Evolutionary conservation across 2,888 invertebrate species (phyloP).

Genomic region (Pseudanteris insignis): DNA sequence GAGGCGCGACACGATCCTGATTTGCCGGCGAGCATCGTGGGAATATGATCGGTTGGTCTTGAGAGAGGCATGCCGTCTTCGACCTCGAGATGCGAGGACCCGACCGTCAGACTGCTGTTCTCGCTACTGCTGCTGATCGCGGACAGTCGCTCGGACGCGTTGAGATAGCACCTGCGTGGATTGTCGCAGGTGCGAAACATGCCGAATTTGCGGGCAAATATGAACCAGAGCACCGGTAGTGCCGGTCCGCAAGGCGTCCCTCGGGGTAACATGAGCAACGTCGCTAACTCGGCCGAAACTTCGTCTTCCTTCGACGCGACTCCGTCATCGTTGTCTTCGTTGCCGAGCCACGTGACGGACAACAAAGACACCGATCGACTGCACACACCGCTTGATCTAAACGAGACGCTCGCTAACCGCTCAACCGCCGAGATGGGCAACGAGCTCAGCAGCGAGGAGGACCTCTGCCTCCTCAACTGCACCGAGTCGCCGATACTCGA

Average conservation of each 20-base stretch:
- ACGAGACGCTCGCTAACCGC: conserved; percentile 29
- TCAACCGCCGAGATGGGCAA: conserved; percentile 48
- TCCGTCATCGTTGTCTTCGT: conserved; percentile 37
- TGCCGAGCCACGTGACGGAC: conserved; percentile 31
- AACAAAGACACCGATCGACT: conserved; percentile 27
- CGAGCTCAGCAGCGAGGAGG: conserved; percentile 41
- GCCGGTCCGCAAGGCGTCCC: conserved; percentile 59
- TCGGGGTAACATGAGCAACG: conserved; percentile 63
- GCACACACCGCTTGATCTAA: conserved; percentile 17
- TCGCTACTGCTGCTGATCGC: conserved; percentile 40
- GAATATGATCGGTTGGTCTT: conserved; percentile 44
- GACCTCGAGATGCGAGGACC: conserved; percentile 60
- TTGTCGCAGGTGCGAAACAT: conserved; percentile 62
- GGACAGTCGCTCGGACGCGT: conserved; percentile 37
- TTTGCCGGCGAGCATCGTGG: conserved; percentile 15
- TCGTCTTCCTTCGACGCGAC: conserved; percentile 33
- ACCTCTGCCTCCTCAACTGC: conserved; percentile 56
- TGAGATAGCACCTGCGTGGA: conserved; percentile 57
- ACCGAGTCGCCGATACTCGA: conserved; percentile 66
- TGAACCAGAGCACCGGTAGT: conserved; percentile 61
- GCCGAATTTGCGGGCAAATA: conserved; percentile 58
- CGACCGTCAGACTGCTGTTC: conserved; percentile 52
- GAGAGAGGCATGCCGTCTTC: conserved; percentile 58
- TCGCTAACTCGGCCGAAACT: conserved; percentile 49
- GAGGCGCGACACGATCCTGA: conserved; percentile 16